phyloP scores from a whole-genome alignment of 2,113 vertebrate species.

The Scomber colias region DNA sequence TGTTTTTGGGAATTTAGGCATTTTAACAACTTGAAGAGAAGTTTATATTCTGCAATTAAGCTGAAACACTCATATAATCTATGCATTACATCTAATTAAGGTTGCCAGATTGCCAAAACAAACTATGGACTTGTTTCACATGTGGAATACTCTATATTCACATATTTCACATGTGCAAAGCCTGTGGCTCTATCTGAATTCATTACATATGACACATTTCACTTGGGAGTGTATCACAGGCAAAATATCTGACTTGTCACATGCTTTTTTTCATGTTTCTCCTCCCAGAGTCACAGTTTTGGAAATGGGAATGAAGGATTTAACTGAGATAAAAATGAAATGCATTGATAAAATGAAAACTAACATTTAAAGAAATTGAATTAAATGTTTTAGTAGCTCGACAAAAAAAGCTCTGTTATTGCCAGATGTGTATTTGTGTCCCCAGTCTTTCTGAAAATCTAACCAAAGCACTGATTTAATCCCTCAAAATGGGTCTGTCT shows the following conservation, averaged over 20 bases:
- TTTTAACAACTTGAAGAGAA: not conserved
- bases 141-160: not conserved
- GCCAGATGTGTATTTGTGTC: not conserved
- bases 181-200: not conserved
- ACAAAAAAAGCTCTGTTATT: not conserved
- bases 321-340: not conserved
- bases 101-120: not conserved
- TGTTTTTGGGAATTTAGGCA: not conserved
- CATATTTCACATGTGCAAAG: not conserved
- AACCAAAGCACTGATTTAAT: too few relatives aligned
- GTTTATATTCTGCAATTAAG: too few relatives aligned
- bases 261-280: not conserved
- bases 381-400: not conserved
- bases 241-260: not conserved
- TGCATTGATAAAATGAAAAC: not conserved
- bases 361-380: too few relatives aligned
- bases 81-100: too few relatives aligned
- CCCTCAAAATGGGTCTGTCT: not conserved
- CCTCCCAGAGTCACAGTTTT: not conserved
- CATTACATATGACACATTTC: not conserved
- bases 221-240: not conserved
- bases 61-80: not conserved
- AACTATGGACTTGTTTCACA: not conserved
- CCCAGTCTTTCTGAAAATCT: not conserved
- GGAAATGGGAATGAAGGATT: not conserved